Conservation (phyloP, 2,113 vertebrate species). For the Hemiscyllium ocellatum region DNA sequence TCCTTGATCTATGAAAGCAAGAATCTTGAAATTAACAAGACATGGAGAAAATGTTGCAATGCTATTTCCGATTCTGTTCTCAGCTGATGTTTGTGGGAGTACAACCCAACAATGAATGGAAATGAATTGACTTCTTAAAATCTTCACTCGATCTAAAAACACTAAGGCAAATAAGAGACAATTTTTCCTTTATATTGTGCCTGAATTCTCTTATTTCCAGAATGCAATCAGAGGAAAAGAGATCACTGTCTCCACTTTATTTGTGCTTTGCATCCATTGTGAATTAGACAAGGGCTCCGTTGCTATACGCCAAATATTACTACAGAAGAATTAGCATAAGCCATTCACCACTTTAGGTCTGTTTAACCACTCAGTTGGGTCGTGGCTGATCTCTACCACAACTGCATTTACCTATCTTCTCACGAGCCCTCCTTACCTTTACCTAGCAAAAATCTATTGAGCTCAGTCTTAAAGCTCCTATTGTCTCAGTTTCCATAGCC, state of each 20-base stretch:
- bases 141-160: background rate
- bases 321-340: background rate
- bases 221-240: background rate
- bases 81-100: background rate
- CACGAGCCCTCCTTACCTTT: background rate
- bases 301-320: too few relatives aligned
- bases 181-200: background rate
- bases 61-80: background rate
- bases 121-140: background rate
- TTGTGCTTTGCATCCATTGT: background rate
- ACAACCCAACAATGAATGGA: background rate
- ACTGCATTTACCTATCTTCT: background rate
- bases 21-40: background rate
- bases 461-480: background rate
- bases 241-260: background rate
- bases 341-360: background rate
- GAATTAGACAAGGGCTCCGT: background rate
- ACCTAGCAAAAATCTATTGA: background rate
- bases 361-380: background rate
- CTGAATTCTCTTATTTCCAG: background rate
- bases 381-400: background rate
- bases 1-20: background rate
- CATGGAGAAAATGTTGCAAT: background rate
- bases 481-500: background rate
- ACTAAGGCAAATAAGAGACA: background rate